phyloP scores from a whole-genome alignment of 30 jellyfish, hydroid and myxozoan species.

The Pseudorhiza aurosa region DNA sequence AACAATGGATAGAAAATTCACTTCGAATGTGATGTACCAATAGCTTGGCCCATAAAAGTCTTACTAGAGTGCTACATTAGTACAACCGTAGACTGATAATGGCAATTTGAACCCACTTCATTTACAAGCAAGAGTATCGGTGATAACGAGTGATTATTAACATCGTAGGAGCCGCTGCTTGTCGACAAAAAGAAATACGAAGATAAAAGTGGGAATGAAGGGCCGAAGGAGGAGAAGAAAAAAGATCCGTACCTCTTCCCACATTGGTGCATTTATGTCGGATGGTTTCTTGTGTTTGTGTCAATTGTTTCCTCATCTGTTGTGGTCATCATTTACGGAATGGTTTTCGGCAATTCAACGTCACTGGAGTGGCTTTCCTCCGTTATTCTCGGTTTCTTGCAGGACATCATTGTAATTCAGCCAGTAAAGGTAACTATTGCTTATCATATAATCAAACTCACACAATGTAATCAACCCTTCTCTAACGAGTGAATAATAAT shows the following conservation, averaged over 20 bases:
- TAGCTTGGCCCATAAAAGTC: too few relatives aligned
- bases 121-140: too few relatives aligned
- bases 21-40: too few relatives aligned
- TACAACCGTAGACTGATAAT: too few relatives aligned
- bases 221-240: constrained; percentile 26
- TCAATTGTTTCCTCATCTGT: constrained; percentile 75
- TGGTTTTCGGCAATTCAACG: constrained; percentile 85
- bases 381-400: constrained; percentile 56
- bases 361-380: constrained; percentile 92
- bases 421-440: constrained; percentile 73
- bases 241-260: constrained; percentile 81
- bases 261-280: constrained; percentile 88
- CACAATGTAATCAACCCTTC: neutral
- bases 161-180: constrained; percentile 49
- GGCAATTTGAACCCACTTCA: too few relatives aligned
- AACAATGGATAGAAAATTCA: too few relatives aligned
- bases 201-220: constrained; percentile 12
- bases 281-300: constrained; percentile 67
- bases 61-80: too few relatives aligned
- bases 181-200: neutral
- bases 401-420: constrained; percentile 86
- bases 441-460: too few relatives aligned
- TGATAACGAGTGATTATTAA: too few relatives aligned
- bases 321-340: constrained; percentile 89
- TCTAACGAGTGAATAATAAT: too few relatives aligned